These are phyloP conservation scores for Acanthacorydalis orientalis DNA, from an alignment of 2,888 invertebrate genomes.

Conservation along the genomic window DNA sequence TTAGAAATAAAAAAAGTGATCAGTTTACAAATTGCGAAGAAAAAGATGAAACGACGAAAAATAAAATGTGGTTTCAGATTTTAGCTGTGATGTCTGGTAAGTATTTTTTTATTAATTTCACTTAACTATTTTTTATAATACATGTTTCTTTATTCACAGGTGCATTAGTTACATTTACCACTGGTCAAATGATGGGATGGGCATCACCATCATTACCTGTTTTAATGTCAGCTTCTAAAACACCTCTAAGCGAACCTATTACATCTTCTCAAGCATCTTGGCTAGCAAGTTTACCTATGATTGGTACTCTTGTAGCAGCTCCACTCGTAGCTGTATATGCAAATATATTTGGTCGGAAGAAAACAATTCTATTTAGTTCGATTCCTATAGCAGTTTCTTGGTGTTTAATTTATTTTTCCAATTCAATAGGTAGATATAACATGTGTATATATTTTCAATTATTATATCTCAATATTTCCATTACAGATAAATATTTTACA, in stretches of 20 bases:
- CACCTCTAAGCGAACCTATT: not conserved
- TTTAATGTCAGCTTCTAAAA: not conserved
- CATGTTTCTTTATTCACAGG: conserved; percentile 1
- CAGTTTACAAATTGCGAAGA: too few relatives aligned
- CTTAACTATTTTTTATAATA: not conserved
- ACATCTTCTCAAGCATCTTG: conserved; percentile 3
- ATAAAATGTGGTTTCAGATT: conserved; percentile 1
- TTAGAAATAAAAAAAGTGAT: too few relatives aligned
- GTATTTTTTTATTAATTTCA: not conserved
- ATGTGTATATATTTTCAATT: too few relatives aligned
- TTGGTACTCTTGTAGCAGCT: conserved; percentile 2
- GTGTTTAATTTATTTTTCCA: conserved; percentile 1
- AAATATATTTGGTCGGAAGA: conserved; percentile 4
- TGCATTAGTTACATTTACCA: conserved; percentile 5
- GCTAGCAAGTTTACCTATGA: conserved; percentile 5
- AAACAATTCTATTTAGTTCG: conserved; percentile 1
- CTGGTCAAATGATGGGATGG: conserved; percentile 7
- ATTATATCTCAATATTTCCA: too few relatives aligned
- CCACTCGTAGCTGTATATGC: conserved; percentile 1
- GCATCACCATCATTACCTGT: conserved; percentile 4
- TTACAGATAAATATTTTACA: too few relatives aligned
- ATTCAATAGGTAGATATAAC: not conserved
- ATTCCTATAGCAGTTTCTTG: conserved; percentile 4
- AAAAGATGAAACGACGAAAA: not conserved
- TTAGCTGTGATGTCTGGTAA: conserved; percentile 2